Percentiles rank a stretch among this genome's conserved stretches.
Evolutionary conservation across 1,140 invertebrate genomes (phyloP).

Genomic region (Triops longicaudatus): DNA sequence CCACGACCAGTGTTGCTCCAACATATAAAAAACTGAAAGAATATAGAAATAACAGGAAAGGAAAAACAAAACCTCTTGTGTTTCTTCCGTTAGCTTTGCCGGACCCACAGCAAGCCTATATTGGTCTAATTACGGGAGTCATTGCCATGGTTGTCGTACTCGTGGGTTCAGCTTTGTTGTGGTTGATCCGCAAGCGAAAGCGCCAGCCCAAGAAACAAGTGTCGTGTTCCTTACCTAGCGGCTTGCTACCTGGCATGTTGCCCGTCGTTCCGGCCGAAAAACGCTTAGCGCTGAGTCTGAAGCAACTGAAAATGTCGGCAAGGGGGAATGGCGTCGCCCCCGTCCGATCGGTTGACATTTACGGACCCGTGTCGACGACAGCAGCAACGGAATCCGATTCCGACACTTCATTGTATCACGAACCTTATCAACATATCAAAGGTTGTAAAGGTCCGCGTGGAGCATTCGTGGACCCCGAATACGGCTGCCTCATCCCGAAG

Average conservation of each 20-base stretch:
- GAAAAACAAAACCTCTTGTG: neutral
- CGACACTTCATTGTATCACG: slow-evolving; percentile 51
- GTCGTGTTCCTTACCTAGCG: neutral
- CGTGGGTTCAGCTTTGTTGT: slow-evolving; percentile 55
- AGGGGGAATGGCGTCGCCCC: slow-evolving; percentile 27
- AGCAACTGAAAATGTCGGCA: slow-evolving; percentile 19
- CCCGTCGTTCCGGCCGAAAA: slow-evolving; percentile 17
- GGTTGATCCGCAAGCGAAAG: slow-evolving; percentile 60
- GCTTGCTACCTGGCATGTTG: slow-evolving; percentile 13
- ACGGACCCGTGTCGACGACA: slow-evolving; percentile 40
- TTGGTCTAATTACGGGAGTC: slow-evolving; percentile 68
- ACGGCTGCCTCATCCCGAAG: slow-evolving; percentile 46
- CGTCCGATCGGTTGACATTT: slow-evolving; percentile 37
- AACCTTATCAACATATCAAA: slow-evolving; percentile 47
- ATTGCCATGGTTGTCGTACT: slow-evolving; percentile 59
- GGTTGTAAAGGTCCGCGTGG: slow-evolving; percentile 17
- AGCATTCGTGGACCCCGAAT: slow-evolving; percentile 41
- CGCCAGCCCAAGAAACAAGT: slow-evolving; percentile 60
- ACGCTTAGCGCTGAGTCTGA: slow-evolving; percentile 24
- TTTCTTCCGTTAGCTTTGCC: slow-evolving; percentile 36
- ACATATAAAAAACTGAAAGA: too few species aligned
- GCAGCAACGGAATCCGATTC: slow-evolving; percentile 47
- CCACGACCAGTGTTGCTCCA: too few species aligned
- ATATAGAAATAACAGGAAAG: too few species aligned
- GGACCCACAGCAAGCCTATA: slow-evolving; percentile 55